Evolutionary conservation across 2,797 vertebrate species (phyloP), one percentile per base, ranked within the genome.

Genomic region (Rhynchonycteris naso): DNA sequence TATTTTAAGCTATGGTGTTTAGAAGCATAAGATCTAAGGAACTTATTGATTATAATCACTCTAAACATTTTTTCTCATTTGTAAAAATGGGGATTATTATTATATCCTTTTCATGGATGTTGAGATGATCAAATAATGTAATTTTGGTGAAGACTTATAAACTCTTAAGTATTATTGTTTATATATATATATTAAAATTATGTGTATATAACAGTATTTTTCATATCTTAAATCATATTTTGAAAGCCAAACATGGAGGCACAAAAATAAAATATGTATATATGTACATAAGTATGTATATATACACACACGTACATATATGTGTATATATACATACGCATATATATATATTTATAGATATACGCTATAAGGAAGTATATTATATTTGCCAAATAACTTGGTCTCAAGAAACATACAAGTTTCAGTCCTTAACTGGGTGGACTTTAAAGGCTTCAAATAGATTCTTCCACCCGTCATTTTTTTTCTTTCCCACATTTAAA

Each of bases 311-410:
- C 26, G 0, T n/a, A 0, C 24, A 22, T 52, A 16, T 68, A 1
- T n/a, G 19, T 75, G 2, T 59, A 2, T 66, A 16, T 50, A 4
- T 81, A 28, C 65, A 59, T 66, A 18, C 3, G 1, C 50, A 65
- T 14, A 65, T 16, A 9, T 33, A 28, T 59, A 14, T 19, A 66
- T 68, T 0, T 68, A 16, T 54, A 14, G n/a, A n/a, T 63, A 63
- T 90, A 88, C 26, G 13, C 28, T 92, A 14, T 86, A 66, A 83
- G 28, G 52, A 79, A 82, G 15, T 93, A 86, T 76, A 69, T 95
- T 92, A 88, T 97, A 91, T 97, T 97, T 97, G 95, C 95, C 93
- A 95, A 93, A 94, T 97, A 96, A 97, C 92, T 54, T 93, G 13
- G 7, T 93, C n/a, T 85, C 43, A 88, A 84, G 71, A 94, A 95